Conservation (phyloP, 2,888 invertebrate genomes). For the Acrocyrtus sp. region DNA sequence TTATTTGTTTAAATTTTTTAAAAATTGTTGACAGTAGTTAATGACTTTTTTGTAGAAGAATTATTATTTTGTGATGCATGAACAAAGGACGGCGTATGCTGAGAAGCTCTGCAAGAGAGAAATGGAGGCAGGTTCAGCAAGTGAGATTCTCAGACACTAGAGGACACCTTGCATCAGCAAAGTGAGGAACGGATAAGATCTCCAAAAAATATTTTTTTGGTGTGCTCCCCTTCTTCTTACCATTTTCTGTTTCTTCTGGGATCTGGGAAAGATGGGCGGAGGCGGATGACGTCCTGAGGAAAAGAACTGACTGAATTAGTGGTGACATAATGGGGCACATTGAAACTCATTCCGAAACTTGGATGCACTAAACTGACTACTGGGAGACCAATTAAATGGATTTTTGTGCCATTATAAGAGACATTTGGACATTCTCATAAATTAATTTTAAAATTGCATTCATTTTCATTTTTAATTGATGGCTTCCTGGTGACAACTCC, state of each 20-base stretch:
- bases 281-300: too few relatives aligned
- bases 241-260: background rate
- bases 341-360: background rate
- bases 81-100: too few relatives aligned
- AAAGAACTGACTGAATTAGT: background rate
- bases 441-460: background rate
- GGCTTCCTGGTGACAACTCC: background rate
- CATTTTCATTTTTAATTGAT: background rate
- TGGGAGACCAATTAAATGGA: background rate
- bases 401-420: background rate
- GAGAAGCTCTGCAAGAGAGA: background rate
- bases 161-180: background rate
- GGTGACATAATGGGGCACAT: background rate
- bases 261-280: background rate
- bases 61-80: too few relatives aligned
- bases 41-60: too few relatives aligned
- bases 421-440: background rate
- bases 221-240: background rate
- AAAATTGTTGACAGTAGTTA: too few relatives aligned
- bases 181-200: background rate
- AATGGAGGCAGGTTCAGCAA: background rate
- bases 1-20: too few relatives aligned
- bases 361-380: background rate
- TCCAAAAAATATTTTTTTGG: too few relatives aligned
- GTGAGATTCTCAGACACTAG: conserved; percentile 12